Base-by-base conservation (phyloP, 2,888 invertebrate genomes). In the Caenorhabditis imperialis region DNA sequence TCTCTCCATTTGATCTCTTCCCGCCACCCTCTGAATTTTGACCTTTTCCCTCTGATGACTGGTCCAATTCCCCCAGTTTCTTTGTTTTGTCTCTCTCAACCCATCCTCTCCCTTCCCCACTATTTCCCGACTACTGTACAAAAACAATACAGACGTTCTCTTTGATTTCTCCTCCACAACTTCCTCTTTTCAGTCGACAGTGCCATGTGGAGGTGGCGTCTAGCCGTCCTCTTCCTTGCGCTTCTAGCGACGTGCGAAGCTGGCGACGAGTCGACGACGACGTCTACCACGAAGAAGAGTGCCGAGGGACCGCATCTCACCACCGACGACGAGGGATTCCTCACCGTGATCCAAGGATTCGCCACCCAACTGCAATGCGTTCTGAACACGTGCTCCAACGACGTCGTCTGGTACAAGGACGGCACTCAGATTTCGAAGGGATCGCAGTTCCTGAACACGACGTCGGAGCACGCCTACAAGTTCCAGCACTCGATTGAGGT, bases 291-390 rank as follows among this genome's bases (percentile, higher is more conserved):
- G 14, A 53, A 45, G 20, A 60, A 42, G 42, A 42, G 33, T 10
- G 23, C 40, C 3, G 75, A 75, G 7, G 61, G 61, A 14, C 73
- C 69, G 18, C 77, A 77, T 70, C 51, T 77, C 63, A 79, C 77
- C 3, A 79, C 79, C 1, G 77, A 79, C 23, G 77, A 79, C 40
- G 74, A 75, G 38, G 82, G 84, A 23, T 85, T 78, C 55, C 62
- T 86, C 20, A 84, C 84, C 5, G 78, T 86, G 12, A 83, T 86
- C 48, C 81, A 84, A 58, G 86, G 86, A 20, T 86, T 86, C 57
- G 83, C 86, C 8, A 84, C 84, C 12, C 82, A 84, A 58, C 53
- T 86, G 22, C 84, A 86, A 50, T 86, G 86, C 62, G 76, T 83
- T 18, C 61, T 86, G 27, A 82, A 83, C 65, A 78, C 81, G 7